Evolutionary conservation across 2,797 vertebrate species (phyloP).

Genomic region (Melanotaenia pygmaea): DNA sequence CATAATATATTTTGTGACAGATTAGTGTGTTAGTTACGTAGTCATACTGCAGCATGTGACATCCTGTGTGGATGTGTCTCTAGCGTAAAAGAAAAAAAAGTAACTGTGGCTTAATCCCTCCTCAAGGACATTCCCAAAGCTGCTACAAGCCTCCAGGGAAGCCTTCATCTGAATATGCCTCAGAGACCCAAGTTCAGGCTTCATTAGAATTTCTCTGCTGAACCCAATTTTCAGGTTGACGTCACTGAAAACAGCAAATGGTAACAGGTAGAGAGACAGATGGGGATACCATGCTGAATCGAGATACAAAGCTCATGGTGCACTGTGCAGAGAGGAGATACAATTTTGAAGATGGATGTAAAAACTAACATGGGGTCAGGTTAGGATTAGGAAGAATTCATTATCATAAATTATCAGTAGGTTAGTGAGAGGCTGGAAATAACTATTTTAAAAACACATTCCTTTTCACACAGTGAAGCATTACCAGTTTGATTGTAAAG

Average conservation of each 20-base stretch:
- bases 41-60: constrained; percentile 17
- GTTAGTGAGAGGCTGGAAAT: constrained; percentile 1
- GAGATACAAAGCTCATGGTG: constrained; percentile 5
- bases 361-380: neutral
- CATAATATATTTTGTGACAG: constrained; percentile 1
- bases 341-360: constrained; percentile 2
- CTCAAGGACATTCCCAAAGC: constrained; percentile 47
- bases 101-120: constrained; percentile 48
- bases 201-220: constrained; percentile 48
- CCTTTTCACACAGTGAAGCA: neutral
- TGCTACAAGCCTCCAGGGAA: constrained; percentile 55
- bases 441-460: neutral
- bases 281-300: constrained; percentile 19
- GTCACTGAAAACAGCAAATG: constrained; percentile 22
- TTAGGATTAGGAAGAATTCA: constrained; percentile 20
- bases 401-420: constrained; percentile 35
- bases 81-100: constrained; percentile 24
- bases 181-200: constrained; percentile 43
- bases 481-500: neutral
- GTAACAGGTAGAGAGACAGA: constrained; percentile 22
- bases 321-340: neutral
- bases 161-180: constrained; percentile 49
- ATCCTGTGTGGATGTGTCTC: constrained; percentile 36
- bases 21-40: constrained; percentile 10
- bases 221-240: constrained; percentile 60